Conservation (phyloP, 2,888 invertebrate species). For the Hypena proboscidalis region DNA sequence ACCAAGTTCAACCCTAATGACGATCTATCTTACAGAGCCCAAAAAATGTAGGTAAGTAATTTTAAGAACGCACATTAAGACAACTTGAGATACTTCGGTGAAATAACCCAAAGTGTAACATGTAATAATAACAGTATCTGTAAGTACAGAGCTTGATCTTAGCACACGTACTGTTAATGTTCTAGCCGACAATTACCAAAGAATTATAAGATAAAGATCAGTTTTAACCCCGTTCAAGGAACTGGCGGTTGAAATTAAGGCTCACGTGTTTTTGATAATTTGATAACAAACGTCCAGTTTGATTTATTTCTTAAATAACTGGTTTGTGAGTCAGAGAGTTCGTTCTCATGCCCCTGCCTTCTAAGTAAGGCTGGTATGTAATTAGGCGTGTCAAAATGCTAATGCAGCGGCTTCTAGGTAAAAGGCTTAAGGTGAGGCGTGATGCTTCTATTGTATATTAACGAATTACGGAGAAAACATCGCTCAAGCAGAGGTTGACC, state of each 20-base stretch:
- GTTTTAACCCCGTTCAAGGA: slow-evolving; percentile 67
- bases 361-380: slow-evolving; percentile 49
- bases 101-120: slow-evolving; percentile 26
- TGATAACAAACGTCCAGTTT: slow-evolving; percentile 77
- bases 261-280: slow-evolving; percentile 83
- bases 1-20: not conserved
- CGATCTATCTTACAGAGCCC: not conserved
- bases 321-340: slow-evolving; percentile 66
- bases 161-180: slow-evolving; percentile 64
- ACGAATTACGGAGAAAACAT: slow-evolving; percentile 3
- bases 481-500: not conserved
- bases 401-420: slow-evolving; percentile 37
- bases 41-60: not conserved
- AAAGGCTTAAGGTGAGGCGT: slow-evolving; percentile 13
- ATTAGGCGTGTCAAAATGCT: slow-evolving; percentile 46
- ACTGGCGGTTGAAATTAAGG: slow-evolving; percentile 80
- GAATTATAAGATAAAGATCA: slow-evolving; percentile 78
- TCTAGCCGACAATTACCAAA: slow-evolving; percentile 77
- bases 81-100: slow-evolving; percentile 14
- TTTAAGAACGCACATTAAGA: slow-evolving; percentile 14
- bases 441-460: slow-evolving; percentile 13
- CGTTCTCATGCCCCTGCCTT: slow-evolving; percentile 72
- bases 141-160: slow-evolving; percentile 50
- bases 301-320: slow-evolving; percentile 74
- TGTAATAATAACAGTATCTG: slow-evolving; percentile 50